Percentiles rank a stretch among this genome's conserved stretches.
phyloP scores from a whole-genome alignment of 2,113 vertebrate species.

The Silurus meridionalis region DNA sequence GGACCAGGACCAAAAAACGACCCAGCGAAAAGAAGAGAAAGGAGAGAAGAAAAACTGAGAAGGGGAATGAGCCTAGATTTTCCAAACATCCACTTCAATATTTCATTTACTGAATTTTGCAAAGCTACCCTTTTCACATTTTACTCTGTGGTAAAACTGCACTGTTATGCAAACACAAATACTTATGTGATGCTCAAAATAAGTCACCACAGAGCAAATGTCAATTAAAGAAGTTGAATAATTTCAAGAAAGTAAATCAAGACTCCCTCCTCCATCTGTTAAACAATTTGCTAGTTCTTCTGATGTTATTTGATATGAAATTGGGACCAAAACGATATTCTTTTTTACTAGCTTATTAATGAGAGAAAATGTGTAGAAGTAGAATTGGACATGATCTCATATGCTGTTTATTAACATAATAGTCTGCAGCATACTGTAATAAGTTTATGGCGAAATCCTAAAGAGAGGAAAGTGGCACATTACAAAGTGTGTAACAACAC shows the following conservation, averaged over 20 bases:
- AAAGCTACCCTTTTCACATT: slow-evolving; percentile 7
- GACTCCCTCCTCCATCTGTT: neutral
- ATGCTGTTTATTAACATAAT: neutral
- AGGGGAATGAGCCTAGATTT: slow-evolving; percentile 44
- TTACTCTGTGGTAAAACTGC: neutral
- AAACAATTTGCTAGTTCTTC: neutral
- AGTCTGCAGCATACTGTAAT: neutral
- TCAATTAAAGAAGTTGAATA: neutral
- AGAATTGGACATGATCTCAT: too few relatives aligned
- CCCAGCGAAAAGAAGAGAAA: neutral
- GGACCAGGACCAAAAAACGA: neutral
- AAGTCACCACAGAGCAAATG: neutral
- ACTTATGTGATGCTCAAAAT: neutral
- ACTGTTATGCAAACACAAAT: neutral
- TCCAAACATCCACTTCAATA: slow-evolving; percentile 36
- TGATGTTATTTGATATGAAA: neutral
- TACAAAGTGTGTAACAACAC: neutral
- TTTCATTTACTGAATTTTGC: slow-evolving; percentile 22
- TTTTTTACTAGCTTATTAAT: neutral
- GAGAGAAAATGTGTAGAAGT: neutral
- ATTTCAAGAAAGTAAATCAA: neutral
- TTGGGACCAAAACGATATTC: neutral
- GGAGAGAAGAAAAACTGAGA: neutral
- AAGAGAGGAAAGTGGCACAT: neutral
- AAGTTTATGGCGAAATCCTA: neutral